phyloP scores from a whole-genome alignment of 2,888 invertebrate species.

The Chrysolina haemoptera region DNA sequence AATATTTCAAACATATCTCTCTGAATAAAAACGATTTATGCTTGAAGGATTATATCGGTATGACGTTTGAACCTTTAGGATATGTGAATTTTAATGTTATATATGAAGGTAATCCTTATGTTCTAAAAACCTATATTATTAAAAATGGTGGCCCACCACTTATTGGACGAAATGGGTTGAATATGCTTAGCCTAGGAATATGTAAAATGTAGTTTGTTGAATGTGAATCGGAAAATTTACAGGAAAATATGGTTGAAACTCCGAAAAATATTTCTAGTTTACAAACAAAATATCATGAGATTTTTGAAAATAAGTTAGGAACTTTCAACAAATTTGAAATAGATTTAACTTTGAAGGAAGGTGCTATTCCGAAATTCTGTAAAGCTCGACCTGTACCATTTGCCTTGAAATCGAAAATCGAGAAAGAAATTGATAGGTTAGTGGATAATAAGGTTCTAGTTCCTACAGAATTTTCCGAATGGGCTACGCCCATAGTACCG shows the following conservation, averaged over 20 bases:
- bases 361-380: slow-evolving; percentile 4
- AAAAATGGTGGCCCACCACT: slow-evolving; percentile 13
- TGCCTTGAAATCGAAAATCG: slow-evolving; percentile 16
- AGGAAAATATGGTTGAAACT: neutral
- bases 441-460: neutral
- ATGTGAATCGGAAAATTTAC: neutral
- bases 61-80: slow-evolving; percentile 2
- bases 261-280: neutral
- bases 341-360: neutral
- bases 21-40: neutral
- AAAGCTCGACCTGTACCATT: slow-evolving; percentile 10
- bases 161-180: slow-evolving; percentile 12
- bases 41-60: neutral
- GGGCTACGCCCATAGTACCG: neutral
- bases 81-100: slow-evolving; percentile 5
- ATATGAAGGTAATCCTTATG: neutral
- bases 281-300: slow-evolving; percentile 5
- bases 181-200: slow-evolving; percentile 4
- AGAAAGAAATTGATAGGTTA: neutral
- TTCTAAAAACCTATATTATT: slow-evolving; percentile 2
- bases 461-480: neutral
- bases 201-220: neutral
- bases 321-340: slow-evolving; percentile 19
- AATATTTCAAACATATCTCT: slow-evolving; percentile 4
- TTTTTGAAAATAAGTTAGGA: slow-evolving; percentile 17